Percentiles rank a stretch among this genome's conserved stretches.
These are phyloP conservation scores for Puma concolor DNA, from an alignment of 2,113 vertebrate species.

Conservation along the genomic window DNA sequence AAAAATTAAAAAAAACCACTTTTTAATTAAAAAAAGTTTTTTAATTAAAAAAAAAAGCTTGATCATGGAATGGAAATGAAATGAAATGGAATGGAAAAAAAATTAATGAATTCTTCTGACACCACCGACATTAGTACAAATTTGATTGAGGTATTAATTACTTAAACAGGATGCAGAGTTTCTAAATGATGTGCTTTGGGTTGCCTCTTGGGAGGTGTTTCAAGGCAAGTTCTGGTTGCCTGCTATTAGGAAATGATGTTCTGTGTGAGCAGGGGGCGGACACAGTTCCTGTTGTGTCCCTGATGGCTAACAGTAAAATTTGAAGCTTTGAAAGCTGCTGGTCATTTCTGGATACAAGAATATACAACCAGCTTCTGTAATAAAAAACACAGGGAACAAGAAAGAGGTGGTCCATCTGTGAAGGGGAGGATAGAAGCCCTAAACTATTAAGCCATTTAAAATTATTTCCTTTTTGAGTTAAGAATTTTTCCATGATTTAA, in stretches of 20 bases:
- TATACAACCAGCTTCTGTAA: conserved; percentile 63
- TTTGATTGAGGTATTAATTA: conserved; percentile 78
- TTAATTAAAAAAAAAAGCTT: background rate
- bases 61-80: background rate
- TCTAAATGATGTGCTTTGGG: conserved; percentile 67
- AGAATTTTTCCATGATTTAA: conserved; percentile 43
- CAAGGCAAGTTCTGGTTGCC: conserved; percentile 67
- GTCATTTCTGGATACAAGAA: conserved; percentile 59
- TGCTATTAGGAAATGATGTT: conserved; percentile 75
- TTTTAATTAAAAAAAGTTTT: background rate
- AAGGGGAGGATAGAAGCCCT: background rate
- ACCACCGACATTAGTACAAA: background rate
- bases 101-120: conserved; percentile 61
- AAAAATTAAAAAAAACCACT: background rate
- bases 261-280: conserved; percentile 53
- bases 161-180: conserved; percentile 70
- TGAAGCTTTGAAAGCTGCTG: conserved; percentile 66
- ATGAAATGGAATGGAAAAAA: conserved; percentile 43
- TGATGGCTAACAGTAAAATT: conserved; percentile 73
- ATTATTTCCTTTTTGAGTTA: conserved; percentile 16
- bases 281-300: conserved; percentile 79
- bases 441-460: conserved; percentile 38
- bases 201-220: conserved; percentile 61
- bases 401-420: background rate
- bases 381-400: conserved; percentile 11